These are phyloP conservation scores for Spatulosminthurus flaviceps DNA, from an alignment of 2,888 invertebrate genomes.

Conservation along the genomic window DNA sequence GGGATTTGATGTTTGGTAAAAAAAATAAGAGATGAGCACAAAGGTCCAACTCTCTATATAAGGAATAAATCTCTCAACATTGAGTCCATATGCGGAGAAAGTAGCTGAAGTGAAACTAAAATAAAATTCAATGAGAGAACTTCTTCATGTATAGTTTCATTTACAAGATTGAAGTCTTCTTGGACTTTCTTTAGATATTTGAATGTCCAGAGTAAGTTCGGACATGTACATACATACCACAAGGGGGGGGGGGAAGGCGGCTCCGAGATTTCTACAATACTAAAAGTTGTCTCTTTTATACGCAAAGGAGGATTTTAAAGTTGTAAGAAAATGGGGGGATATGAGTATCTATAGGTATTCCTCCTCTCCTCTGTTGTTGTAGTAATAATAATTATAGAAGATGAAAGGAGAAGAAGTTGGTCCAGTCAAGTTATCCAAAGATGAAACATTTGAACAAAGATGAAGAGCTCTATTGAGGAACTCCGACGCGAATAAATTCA, in stretches of 20 bases:
- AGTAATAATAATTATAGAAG: slow-evolving; percentile 52
- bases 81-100: neutral
- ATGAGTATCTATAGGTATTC: too few species aligned
- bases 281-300: neutral
- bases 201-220: neutral
- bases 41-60: neutral
- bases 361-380: neutral
- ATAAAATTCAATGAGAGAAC: neutral
- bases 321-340: slow-evolving; percentile 4
- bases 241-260: neutral
- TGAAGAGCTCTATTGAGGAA: slow-evolving; percentile 48
- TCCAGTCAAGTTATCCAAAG: slow-evolving; percentile 22
- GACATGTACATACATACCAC: neutral
- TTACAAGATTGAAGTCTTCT: neutral
- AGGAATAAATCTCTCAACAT: neutral
- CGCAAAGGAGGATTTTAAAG: neutral
- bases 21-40: too few species aligned
- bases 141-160: neutral
- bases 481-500: slow-evolving; percentile 50
- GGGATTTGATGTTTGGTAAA: too few species aligned
- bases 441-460: slow-evolving; percentile 48
- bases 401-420: slow-evolving; percentile 47
- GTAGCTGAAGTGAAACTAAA: slow-evolving; percentile 13
- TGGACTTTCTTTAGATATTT: neutral
- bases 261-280: too few species aligned